Base-by-base conservation (phyloP, 1,140 invertebrate genomes). In the Matsumurasca onukii region DNA sequence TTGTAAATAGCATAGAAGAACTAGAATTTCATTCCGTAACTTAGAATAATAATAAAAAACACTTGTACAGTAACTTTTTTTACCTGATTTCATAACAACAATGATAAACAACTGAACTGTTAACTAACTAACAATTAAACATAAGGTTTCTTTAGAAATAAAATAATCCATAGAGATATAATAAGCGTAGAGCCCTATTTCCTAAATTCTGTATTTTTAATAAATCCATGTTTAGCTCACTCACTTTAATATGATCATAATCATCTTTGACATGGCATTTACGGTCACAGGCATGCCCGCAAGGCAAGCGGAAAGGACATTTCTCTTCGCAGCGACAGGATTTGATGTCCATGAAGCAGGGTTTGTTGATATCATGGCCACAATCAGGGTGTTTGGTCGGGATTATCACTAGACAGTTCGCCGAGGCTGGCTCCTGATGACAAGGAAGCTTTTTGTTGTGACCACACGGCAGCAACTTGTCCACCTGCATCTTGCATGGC, bases 401-500 rank as follows among this genome's bases (percentile, higher is more conserved):
- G 12, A 65, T 24, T 45, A 24, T 22, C 27, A 15, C 62, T 22
- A n/a, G 1, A 24, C 62, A 65, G 9, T 25, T 45, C n/a, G 24
- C n/a, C 3, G 27, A 13, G 13, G 31, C 62, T 20, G 62, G 62
- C 12, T 65, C 39, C 31, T 48, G 9, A 45, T 65, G 39, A 24
- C 62, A 85, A 1, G 51, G 71, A 9, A 84, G 65, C 0, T 70
- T 31, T 55, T 70, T 75, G 1, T 69, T 39, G 70, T 86, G 85
- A 0, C 78, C 79, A 73, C 85, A 87, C 0, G 75, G 77, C 27
- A 86, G 75, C 2, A 45, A 68, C 67, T 80, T 80, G 15, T 70
- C 25, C 2, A 85, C 76, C 0, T 69, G 66, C 27, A 78, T 74
- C 9, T 61, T 72, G 73, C 86, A 86, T 17, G 76, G 76, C 2